These are phyloP conservation scores for Pterocles orientalis DNA, from an alignment of 2,113 vertebrate species.

Conservation along the genomic window DNA sequence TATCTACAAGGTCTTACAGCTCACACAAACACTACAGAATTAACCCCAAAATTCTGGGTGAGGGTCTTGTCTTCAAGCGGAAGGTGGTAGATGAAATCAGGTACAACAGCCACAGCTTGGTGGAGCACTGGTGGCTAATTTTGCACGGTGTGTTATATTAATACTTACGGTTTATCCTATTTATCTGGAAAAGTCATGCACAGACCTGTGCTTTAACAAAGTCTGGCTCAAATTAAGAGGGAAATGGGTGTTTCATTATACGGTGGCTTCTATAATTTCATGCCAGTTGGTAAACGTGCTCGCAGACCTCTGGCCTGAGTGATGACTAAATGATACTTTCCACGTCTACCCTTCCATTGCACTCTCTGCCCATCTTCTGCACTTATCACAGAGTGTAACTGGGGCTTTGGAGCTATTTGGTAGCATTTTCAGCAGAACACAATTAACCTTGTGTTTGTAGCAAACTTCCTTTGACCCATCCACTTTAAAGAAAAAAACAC, in stretches of 20 bases:
- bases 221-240: not conserved
- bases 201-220: not conserved
- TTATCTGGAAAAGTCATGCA: not conserved
- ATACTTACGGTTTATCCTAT: not conserved
- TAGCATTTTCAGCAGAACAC: not conserved
- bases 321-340: not conserved
- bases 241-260: not conserved
- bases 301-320: not conserved
- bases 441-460: not conserved
- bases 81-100: not conserved
- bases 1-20: not conserved
- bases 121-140: not conserved
- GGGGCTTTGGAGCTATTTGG: not conserved
- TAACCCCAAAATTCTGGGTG: not conserved
- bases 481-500: not conserved
- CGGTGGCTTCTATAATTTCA: not conserved
- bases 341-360: not conserved
- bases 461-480: constrained; percentile 12
- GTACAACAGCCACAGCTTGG: not conserved
- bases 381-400: not conserved
- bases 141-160: not conserved
- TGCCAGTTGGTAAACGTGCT: not conserved
- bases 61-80: not conserved
- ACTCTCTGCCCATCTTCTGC: not conserved
- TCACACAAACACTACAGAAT: not conserved